Evolutionary conservation across 2,797 vertebrate genomes (phyloP).

Genomic region (Tragopan temminckii): DNA sequence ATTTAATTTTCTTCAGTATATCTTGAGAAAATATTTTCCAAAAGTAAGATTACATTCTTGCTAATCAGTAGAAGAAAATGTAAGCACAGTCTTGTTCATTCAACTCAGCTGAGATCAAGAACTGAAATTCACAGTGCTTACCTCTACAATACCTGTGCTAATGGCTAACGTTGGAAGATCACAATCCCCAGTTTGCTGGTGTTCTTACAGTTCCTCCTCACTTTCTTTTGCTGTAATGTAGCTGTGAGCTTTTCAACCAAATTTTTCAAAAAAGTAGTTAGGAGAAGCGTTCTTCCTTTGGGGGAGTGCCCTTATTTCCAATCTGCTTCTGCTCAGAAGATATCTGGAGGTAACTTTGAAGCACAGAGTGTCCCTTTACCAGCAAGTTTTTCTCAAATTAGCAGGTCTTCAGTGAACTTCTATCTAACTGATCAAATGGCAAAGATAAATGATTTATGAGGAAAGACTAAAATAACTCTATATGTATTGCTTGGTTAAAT

Average conservation of each 20-base stretch:
- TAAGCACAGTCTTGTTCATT: not conserved
- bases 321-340: not conserved
- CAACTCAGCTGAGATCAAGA: not conserved
- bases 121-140: not conserved
- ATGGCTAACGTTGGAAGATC: not conserved
- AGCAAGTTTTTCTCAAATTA: conserved; percentile 31
- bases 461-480: conserved; percentile 56
- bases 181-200: not conserved
- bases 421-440: conserved; percentile 39
- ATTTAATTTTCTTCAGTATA: not conserved
- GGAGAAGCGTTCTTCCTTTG: not conserved
- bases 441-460: conserved; percentile 52
- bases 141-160: not conserved
- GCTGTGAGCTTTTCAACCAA: not conserved
- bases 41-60: not conserved
- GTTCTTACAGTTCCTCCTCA: not conserved
- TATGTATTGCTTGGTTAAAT: conserved; percentile 30
- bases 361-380: not conserved
- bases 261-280: not conserved
- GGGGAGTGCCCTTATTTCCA: not conserved
- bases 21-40: not conserved
- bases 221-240: not conserved
- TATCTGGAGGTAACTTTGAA: not conserved
- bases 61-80: not conserved
- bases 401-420: not conserved